Conservation (phyloP, 2,797 vertebrate species). For the Cyclopterus lumpus region DNA sequence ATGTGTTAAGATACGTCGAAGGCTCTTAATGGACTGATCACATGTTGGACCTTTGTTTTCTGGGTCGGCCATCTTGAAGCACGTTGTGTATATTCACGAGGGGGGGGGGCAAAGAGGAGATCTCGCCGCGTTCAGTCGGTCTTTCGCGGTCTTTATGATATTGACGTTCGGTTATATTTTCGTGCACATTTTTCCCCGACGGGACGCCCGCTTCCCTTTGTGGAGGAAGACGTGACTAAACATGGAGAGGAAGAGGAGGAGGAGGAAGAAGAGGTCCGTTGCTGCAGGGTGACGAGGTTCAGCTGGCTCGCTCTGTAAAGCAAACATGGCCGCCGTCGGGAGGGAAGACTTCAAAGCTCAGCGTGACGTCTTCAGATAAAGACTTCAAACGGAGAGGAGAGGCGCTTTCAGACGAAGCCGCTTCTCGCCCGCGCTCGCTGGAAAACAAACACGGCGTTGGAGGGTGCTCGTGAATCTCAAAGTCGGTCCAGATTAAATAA, state of each 20-base stretch:
- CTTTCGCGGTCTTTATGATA: background rate
- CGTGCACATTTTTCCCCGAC: background rate
- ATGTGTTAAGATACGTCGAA: too few species aligned
- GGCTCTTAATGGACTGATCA: too few species aligned
- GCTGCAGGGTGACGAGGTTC: conserved; percentile 15
- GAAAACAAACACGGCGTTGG: conserved; percentile 32
- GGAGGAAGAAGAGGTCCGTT: background rate
- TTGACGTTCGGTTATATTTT: background rate
- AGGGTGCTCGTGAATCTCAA: background rate
- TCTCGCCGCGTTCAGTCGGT: too few species aligned
- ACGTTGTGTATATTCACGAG: background rate
- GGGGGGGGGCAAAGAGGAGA: too few species aligned
- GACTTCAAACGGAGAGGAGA: conserved; percentile 59
- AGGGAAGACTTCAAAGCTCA: conserved; percentile 57
- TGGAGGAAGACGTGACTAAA: background rate
- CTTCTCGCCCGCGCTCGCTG: background rate
- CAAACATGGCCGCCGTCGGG: conserved; percentile 36
- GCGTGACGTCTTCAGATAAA: conserved; percentile 44
- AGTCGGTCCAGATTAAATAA: background rate
- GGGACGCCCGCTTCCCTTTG: background rate
- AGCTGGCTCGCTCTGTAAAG: conserved; percentile 23
- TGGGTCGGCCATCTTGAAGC: background rate
- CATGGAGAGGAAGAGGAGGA: background rate
- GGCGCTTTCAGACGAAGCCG: conserved; percentile 43
- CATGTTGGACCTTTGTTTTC: too few species aligned